Evolutionary conservation across 2,797 vertebrate species (phyloP).

Genomic region (Cygnus olor): DNA sequence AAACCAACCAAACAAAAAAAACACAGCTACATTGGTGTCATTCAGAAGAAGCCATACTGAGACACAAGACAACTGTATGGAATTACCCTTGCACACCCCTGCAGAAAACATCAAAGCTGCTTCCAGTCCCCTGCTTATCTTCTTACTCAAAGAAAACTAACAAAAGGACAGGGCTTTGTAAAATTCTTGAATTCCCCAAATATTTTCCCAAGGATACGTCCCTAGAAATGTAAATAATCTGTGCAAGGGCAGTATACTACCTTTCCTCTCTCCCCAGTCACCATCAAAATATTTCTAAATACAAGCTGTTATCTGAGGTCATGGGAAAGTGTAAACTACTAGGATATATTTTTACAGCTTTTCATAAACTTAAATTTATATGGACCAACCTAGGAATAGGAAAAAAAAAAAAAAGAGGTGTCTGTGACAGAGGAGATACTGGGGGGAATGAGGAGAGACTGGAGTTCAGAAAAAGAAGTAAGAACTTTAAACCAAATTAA

Average conservation of each 20-base stretch:
- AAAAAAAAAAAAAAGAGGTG: background rate
- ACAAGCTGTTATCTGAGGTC: background rate
- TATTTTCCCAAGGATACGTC: slow-evolving; percentile 21
- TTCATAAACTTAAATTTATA: background rate
- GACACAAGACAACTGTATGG: background rate
- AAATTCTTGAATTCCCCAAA: background rate
- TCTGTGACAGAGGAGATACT: background rate
- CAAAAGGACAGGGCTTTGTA: background rate
- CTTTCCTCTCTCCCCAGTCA: background rate
- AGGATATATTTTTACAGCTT: background rate
- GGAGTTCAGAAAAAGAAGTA: background rate
- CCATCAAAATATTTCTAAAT: background rate
- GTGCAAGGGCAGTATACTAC: background rate
- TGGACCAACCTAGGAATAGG: background rate
- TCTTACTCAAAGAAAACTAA: background rate
- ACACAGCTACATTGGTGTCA: background rate
- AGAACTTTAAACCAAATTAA: background rate
- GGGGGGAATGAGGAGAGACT: background rate
- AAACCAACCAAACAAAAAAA: background rate
- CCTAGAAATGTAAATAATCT: slow-evolving; percentile 17
- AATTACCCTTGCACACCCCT: background rate
- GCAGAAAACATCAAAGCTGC: slow-evolving; percentile 15
- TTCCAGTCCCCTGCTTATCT: slow-evolving; percentile 6
- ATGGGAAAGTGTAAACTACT: background rate
- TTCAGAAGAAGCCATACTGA: background rate